phyloP scores from a whole-genome alignment of 2,113 vertebrate species.

The Sinosuthora webbiana region DNA sequence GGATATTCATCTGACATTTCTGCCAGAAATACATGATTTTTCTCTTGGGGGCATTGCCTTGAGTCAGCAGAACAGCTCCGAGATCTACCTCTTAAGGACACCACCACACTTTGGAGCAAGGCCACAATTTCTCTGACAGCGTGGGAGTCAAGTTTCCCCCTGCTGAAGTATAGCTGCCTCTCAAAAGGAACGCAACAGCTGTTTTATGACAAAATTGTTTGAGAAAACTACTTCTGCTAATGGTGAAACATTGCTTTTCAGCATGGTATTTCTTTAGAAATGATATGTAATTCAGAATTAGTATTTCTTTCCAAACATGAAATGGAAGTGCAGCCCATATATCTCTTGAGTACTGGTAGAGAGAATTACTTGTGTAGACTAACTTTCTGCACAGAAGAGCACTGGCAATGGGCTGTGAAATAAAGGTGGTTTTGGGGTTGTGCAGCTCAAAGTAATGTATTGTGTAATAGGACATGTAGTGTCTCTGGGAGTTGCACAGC shows the following conservation, averaged over 20 bases:
- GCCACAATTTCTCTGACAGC: neutral
- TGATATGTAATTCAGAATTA: neutral
- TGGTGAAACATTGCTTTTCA: neutral
- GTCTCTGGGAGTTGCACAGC: neutral
- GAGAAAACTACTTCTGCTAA: conserved; percentile 2
- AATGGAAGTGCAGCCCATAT: neutral
- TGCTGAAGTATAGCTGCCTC: neutral
- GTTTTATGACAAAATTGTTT: neutral
- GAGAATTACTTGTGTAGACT: neutral
- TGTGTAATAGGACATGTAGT: neutral
- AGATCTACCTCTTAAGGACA: neutral
- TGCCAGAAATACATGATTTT: neutral
- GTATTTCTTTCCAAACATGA: conserved; percentile 23
- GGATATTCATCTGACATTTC: neutral
- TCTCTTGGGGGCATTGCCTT: neutral
- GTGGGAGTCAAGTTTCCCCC: neutral
- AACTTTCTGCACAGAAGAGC: conserved; percentile 21
- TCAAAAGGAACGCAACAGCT: neutral
- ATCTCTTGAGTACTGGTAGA: conserved; percentile 2
- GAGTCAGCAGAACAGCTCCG: neutral
- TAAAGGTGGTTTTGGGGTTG: conserved; percentile 1
- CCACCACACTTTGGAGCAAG: neutral
- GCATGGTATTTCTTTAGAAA: neutral
- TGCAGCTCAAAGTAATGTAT: neutral
- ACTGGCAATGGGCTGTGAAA: neutral